A percentile compares a stretch with the other conserved stretches of the same genome.
phyloP scores from a whole-genome alignment of 2,797 vertebrate genomes.

The Antrozous pallidus region DNA sequence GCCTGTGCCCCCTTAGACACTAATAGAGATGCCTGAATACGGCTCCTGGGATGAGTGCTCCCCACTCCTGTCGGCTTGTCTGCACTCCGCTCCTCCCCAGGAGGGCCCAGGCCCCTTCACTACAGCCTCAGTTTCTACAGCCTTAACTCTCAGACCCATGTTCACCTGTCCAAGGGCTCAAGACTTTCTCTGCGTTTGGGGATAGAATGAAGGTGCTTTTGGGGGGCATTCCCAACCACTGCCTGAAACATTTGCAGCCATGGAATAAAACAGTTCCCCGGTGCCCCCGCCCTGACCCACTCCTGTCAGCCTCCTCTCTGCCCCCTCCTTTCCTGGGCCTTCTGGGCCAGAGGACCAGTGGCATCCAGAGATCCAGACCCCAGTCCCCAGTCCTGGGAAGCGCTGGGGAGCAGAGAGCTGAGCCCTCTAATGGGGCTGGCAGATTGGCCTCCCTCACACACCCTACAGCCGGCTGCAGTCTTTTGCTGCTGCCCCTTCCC shows the following conservation, averaged over 20 bases:
- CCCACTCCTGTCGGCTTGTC: background rate
- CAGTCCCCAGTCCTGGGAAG: background rate
- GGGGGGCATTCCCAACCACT: background rate
- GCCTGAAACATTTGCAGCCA: background rate
- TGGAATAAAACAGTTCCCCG: background rate
- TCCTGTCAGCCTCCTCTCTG: background rate
- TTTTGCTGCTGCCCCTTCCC: background rate
- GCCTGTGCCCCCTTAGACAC: background rate
- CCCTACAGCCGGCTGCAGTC: background rate
- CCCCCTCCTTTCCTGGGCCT: background rate
- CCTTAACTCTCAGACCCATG: background rate
- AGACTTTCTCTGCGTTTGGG: background rate
- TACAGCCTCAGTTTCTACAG: background rate
- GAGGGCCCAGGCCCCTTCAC: background rate
- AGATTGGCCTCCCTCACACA: accelerated
- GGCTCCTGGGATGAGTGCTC: background rate
- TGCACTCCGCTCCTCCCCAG: background rate
- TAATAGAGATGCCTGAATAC: background rate
- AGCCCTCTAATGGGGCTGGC: background rate
- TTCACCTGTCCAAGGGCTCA: slow-evolving; percentile 48
- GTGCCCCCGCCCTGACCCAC: background rate
- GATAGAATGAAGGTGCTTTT: slow-evolving; percentile 12
- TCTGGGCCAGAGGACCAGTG: background rate
- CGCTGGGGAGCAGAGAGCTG: background rate
- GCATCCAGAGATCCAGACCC: background rate